Conservation (phyloP, 2,797 vertebrate species). For the Harpagifer antarcticus region DNA sequence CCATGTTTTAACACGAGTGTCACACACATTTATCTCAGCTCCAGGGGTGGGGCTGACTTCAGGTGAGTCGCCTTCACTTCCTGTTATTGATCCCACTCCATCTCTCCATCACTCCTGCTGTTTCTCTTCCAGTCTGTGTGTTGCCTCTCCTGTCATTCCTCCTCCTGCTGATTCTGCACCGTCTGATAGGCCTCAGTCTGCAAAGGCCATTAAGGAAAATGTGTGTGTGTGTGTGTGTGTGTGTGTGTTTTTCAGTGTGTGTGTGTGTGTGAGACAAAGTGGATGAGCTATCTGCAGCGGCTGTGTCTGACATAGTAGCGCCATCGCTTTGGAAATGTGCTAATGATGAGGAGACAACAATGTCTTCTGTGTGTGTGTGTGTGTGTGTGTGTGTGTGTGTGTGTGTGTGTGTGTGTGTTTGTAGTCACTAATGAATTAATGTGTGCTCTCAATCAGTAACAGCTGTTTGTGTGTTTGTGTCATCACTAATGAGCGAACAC, state of each 20-base stretch:
- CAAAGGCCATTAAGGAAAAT: constrained; percentile 28
- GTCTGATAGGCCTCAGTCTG: constrained; percentile 13
- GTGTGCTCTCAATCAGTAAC: constrained; percentile 28
- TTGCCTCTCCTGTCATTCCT: not conserved
- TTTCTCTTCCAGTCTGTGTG: not conserved
- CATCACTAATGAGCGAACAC: constrained; percentile 33
- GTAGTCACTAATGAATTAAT: constrained; percentile 29
- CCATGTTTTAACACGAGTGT: too few relatives aligned
- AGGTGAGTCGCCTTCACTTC: not conserved
- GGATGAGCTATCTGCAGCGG: constrained; percentile 44
- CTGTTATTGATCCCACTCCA: not conserved
- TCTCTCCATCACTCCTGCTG: not conserved
- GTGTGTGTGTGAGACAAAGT: constrained; percentile 24
- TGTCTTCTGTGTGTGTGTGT: constrained; percentile 25
- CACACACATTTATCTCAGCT: not conserved
- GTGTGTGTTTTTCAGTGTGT: not conserved
- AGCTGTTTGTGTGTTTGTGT: constrained; percentile 47
- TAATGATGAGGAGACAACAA: constrained; percentile 56
- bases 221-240: constrained; percentile 6
- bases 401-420: constrained; percentile 17
- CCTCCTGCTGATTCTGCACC: not conserved
- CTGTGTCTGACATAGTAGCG: constrained; percentile 54
- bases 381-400: constrained; percentile 14
- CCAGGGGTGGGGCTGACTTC: not conserved
- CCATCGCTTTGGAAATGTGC: constrained; percentile 61